A percentile compares a stretch with the other conserved stretches of the same genome.
phyloP scores from a whole-genome alignment of 2,797 vertebrate species.

The Arremon brunneinucha region DNA sequence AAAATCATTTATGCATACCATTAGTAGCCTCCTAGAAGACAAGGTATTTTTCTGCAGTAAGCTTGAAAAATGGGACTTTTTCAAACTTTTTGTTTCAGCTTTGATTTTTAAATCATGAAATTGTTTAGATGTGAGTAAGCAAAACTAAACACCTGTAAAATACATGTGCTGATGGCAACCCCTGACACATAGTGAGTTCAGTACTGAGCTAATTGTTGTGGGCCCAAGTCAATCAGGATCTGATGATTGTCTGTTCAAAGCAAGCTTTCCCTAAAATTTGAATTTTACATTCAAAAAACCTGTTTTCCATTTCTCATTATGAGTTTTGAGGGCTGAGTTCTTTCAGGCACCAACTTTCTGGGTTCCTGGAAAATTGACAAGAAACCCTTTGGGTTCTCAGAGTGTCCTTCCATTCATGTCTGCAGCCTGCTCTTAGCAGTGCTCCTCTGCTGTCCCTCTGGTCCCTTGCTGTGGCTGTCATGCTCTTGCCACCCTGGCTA shows the following conservation, averaged over 20 bases:
- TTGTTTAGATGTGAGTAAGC: constrained; percentile 2
- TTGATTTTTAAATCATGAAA: constrained; percentile 39
- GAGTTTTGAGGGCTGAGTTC: background rate
- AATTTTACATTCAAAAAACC: background rate
- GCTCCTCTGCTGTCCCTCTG: background rate
- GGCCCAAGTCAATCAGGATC: background rate
- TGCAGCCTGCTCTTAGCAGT: background rate
- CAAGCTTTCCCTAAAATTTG: background rate
- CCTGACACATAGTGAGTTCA: background rate
- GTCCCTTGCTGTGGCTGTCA: background rate
- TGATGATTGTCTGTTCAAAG: background rate
- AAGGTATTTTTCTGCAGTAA: constrained; percentile 14
- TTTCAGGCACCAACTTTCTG: background rate
- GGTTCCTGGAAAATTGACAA: background rate
- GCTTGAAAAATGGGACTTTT: background rate
- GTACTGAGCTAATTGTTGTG: background rate
- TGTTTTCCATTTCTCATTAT: background rate
- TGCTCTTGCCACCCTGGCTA: background rate
- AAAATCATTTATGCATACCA: constrained; percentile 8
- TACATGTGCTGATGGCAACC: background rate
- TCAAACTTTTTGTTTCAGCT: constrained; percentile 13
- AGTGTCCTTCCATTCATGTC: background rate
- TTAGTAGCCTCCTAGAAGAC: background rate
- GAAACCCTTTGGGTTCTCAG: background rate
- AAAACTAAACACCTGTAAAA: constrained; percentile 24